Evolutionary conservation across 2,113 vertebrate species (phyloP), one percentile per base, ranked within the genome.

Genomic region (Zosterops borbonicus): DNA sequence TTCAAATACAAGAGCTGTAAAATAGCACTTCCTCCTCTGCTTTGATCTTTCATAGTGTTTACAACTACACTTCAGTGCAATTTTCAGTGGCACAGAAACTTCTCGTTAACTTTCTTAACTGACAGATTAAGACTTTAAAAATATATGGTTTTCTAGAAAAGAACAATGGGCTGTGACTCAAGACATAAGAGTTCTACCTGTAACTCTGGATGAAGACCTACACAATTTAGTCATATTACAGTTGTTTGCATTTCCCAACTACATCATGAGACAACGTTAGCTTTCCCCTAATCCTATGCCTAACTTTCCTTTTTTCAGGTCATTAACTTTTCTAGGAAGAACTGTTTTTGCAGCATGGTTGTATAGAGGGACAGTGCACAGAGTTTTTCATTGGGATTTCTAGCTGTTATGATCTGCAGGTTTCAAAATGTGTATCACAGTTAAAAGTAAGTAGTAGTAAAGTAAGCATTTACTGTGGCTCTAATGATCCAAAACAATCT

Each of bases 331-430:
- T 37, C 39, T 18, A 78, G n/a, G 28, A 68, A 64, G 39, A 77
- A 28, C 4, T 35, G 39, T 1, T 84, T 88, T 53, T 52, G 50
- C 0, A 0, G 44, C 7, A 31, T 9, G 8, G 10, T 6, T 87
- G 12, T 39, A 67, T 39, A 67, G 42, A 74, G 41, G 12, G 37
- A 81, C 11, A 81, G 39, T 7, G 17, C 2, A 35, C 15, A 81
- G 44, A 75, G 55, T 81, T 76, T 24, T 71, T 14, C 1, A 4
- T 31, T n/a, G 5, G 55, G 25, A 83, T 79, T 93, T 92, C 79
- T 64, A 27, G 69, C 37, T 77, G 29, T 29, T 65, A 52, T 0
- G 5, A 74, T 28, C 39, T 28, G 29, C 27, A 82, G 69, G 35
- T 87, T 89, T 71, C 83, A 88, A 85, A 68, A 20, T 22, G n/a